phyloP scores from a whole-genome alignment of 2,113 vertebrate genomes.

The Phaethon lepturus region DNA sequence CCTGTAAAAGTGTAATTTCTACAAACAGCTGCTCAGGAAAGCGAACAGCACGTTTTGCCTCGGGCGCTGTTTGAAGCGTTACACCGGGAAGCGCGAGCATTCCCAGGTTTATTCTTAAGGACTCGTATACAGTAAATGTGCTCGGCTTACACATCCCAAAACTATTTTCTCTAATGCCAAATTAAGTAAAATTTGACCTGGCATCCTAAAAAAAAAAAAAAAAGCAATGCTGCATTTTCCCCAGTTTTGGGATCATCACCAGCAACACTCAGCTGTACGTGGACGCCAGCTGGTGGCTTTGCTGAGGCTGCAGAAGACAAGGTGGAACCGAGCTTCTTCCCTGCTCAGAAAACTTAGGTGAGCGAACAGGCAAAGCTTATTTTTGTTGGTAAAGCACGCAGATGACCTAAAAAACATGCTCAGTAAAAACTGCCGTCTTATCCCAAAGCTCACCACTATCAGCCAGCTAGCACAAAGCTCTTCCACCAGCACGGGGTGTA shows the following conservation, averaged over 20 bases:
- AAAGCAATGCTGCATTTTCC: neutral
- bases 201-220: neutral
- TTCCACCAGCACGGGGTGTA: neutral
- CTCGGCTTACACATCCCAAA: neutral
- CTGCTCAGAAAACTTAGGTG: neutral
- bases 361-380: neutral
- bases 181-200: neutral
- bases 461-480: neutral
- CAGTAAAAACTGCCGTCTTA: neutral
- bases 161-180: neutral
- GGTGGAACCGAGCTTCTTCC: neutral
- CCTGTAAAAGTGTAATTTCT: neutral
- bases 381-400: neutral
- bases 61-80: neutral
- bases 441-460: neutral
- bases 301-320: neutral
- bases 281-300: neutral
- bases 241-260: neutral
- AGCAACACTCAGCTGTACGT: neutral
- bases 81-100: accelerated
- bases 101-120: neutral
- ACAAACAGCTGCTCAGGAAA: neutral
- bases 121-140: neutral
- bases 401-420: neutral
- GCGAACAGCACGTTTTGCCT: neutral